These are phyloP conservation scores for Ctenicera cuprea DNA, from an alignment of 2,888 invertebrate genomes.

Conservation along the genomic window DNA sequence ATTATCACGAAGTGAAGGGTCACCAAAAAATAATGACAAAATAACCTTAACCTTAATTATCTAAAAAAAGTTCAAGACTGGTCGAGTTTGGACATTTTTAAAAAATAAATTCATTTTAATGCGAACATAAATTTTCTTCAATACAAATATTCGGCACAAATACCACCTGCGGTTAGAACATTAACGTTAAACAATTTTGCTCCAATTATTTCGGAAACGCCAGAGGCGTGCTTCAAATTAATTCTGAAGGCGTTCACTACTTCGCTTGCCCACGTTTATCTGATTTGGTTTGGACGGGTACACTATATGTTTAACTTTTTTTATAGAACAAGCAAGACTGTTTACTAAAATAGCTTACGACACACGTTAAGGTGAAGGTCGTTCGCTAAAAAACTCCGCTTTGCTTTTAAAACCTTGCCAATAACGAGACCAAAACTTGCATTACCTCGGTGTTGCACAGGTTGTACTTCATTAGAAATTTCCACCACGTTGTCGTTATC, in stretches of 20 bases:
- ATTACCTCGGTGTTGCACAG: constrained; percentile 3
- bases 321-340: constrained; percentile 9
- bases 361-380: constrained; percentile 22
- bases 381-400: constrained; percentile 15
- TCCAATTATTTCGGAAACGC: constrained; percentile 13
- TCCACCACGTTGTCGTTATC: too few species aligned
- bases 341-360: constrained; percentile 11
- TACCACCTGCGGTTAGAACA: background rate
- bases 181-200: background rate
- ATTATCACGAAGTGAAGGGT: constrained; percentile 22
- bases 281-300: constrained; percentile 4
- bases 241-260: background rate
- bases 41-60: constrained; percentile 30
- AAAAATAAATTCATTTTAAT: background rate
- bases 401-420: constrained; percentile 19
- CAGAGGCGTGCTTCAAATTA: background rate
- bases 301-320: background rate
- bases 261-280: background rate
- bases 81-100: background rate
- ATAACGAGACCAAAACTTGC: constrained; percentile 4
- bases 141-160: background rate
- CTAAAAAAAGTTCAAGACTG: constrained; percentile 20
- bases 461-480: background rate
- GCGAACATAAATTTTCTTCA: background rate
- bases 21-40: constrained; percentile 24